A percentile compares a stretch with the other conserved stretches of the same genome.
phyloP scores from a whole-genome alignment of 1,140 invertebrate genomes.

The Drosophila quadrilineata region DNA sequence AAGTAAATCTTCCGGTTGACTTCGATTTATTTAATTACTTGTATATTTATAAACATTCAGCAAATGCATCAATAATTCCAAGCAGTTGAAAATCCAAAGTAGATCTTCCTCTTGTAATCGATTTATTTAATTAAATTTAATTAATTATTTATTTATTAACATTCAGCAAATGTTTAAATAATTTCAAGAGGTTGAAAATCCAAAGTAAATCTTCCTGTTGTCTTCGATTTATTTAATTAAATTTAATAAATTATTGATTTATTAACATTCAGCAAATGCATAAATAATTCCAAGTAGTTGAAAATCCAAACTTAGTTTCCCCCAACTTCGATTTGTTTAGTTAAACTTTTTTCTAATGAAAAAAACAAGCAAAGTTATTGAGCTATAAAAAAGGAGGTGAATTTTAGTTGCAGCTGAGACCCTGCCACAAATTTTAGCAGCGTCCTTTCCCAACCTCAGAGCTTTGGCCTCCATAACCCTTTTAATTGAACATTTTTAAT shows the following conservation, averaged over 20 bases:
- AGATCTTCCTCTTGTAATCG: constrained; percentile 1
- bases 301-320: background rate
- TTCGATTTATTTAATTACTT: constrained; percentile 28
- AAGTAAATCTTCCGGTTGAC: background rate
- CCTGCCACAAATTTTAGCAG: background rate
- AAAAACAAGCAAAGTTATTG: background rate
- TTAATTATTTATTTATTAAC: too few species aligned
- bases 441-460: constrained; percentile 2
- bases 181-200: background rate
- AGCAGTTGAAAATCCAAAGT: background rate
- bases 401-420: background rate
- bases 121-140: constrained; percentile 27
- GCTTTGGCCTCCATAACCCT: constrained; percentile 16
- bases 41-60: too few species aligned
- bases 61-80: constrained; percentile 14
- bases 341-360: constrained; percentile 15
- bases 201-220: background rate
- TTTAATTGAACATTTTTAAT: constrained; percentile 76
- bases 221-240: constrained; percentile 28
- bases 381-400: background rate
- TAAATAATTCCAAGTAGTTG: background rate
- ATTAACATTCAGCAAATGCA: constrained; percentile 17
- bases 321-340: constrained; percentile 19
- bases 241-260: too few species aligned
- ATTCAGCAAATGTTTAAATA: constrained; percentile 10